phyloP scores from a whole-genome alignment of 2,797 vertebrate genomes.

The Mus caroli region DNA sequence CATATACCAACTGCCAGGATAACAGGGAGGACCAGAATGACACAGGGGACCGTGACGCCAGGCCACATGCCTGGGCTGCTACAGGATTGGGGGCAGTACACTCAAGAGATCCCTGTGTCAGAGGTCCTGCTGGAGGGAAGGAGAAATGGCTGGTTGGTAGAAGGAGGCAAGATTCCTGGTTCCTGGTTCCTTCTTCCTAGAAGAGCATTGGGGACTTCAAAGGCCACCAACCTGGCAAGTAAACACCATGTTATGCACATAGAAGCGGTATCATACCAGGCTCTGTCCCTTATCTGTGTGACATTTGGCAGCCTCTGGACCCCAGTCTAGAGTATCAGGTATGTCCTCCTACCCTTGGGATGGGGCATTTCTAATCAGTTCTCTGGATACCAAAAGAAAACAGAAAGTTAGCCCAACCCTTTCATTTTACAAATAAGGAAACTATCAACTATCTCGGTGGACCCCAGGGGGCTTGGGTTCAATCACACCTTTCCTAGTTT shows the following conservation, averaged over 20 bases:
- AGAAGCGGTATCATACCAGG: neutral
- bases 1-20: neutral
- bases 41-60: too few species aligned
- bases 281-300: neutral
- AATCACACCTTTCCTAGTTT: neutral
- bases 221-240: neutral
- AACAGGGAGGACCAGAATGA: neutral
- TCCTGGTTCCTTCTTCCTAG: neutral
- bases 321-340: neutral
- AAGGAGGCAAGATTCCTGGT: neutral
- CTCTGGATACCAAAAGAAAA: neutral
- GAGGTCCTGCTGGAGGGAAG: neutral
- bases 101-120: neutral
- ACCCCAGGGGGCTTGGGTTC: neutral
- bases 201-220: neutral
- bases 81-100: neutral
- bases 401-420: neutral
- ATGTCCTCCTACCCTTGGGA: too few species aligned
- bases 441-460: neutral
- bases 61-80: neutral
- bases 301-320: neutral
- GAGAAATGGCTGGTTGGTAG: neutral
- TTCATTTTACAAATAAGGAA: neutral
- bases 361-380: neutral
- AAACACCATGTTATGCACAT: neutral